Base-by-base conservation (phyloP, 2,113 vertebrate genomes). In the Meriones unguiculatus region DNA sequence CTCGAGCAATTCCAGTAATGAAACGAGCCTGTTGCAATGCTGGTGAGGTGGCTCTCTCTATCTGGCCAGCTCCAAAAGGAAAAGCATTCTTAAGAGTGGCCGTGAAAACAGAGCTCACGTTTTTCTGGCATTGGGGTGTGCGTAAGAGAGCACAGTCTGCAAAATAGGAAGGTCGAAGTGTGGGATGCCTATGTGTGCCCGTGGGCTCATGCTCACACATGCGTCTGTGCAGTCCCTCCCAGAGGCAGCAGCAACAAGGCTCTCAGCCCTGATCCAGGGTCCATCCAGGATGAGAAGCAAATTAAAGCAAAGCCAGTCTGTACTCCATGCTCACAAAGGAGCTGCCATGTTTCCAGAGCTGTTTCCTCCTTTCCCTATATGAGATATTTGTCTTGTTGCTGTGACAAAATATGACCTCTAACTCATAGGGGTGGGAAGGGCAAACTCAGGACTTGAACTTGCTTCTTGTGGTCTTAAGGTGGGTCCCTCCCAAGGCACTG, bases 1-100 rank as follows among this genome's bases (percentile, higher is more conserved):
- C 54, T 93, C 32, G 72, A 93, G 85, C 81, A 92, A 94, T 88
- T 93, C 80, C 95, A 76, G 81, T 62, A 73, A 92, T 96, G 96
- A 77, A 91, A 88, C 32, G 30, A 73, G 38, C 91, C 82, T 82
- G 32, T 70, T 70, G 65, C 6, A 20, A 65, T 41, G 67, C 87
- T 87, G 85, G 75, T 76, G 38, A 95, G 62, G 81, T 90, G 75
- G 64, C 46, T 64, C 28, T 95, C 78, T 92, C 93, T 90, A 92
- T 77, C 70, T 73, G 35, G 89, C 67, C 35, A 77, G 46, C 87
- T 92, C 72, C 92, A 64, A 92, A 87, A 67, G 62, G 73, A 94
- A 95, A 96, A 81, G 91, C n/a, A 46, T 24, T 64, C 84, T 91
- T 88, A 52, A 84, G 89, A 59, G 65, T 92, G 32, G 52, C 59